phyloP scores from a whole-genome alignment of 2,113 vertebrate species.

The Cettia cetti region DNA sequence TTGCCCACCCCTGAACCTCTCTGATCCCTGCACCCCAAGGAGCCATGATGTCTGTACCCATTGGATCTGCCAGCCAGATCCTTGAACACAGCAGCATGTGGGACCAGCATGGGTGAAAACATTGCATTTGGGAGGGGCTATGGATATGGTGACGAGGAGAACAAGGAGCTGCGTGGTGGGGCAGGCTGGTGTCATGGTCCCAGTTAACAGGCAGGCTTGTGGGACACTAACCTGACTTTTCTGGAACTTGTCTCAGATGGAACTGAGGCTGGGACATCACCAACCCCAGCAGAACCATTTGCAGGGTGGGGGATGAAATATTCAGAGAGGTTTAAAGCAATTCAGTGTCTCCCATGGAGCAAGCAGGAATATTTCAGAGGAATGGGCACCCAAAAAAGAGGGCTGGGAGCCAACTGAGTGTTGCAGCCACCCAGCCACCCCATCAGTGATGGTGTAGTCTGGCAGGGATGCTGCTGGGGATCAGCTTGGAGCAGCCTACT shows the following conservation, averaged over 20 bases:
- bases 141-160: fast-evolving
- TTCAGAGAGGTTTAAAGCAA: constrained; percentile 63
- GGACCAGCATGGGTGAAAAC: neutral
- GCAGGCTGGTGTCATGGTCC: neutral
- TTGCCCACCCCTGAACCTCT: neutral
- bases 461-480: neutral
- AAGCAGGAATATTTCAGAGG: constrained; percentile 45
- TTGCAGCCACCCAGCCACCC: neutral
- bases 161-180: fast-evolving
- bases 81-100: neutral
- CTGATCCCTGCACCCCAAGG: neutral
- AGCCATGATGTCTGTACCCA: neutral
- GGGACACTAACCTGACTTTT: neutral
- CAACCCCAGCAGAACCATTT: neutral
- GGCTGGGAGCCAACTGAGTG: neutral
- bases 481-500: fast-evolving
- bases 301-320: constrained; percentile 19
- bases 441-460: fast-evolving
- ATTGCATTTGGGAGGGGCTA: fast-evolving
- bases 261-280: fast-evolving
- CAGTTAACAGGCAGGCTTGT: neutral
- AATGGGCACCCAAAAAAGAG: neutral
- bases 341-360: constrained; percentile 10
- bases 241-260: neutral
- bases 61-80: neutral